A percentile compares a stretch with the other conserved stretches of the same genome.
These are phyloP conservation scores for Drosophila nannoptera DNA, from an alignment of 1,140 invertebrate species.

Conservation along the genomic window DNA sequence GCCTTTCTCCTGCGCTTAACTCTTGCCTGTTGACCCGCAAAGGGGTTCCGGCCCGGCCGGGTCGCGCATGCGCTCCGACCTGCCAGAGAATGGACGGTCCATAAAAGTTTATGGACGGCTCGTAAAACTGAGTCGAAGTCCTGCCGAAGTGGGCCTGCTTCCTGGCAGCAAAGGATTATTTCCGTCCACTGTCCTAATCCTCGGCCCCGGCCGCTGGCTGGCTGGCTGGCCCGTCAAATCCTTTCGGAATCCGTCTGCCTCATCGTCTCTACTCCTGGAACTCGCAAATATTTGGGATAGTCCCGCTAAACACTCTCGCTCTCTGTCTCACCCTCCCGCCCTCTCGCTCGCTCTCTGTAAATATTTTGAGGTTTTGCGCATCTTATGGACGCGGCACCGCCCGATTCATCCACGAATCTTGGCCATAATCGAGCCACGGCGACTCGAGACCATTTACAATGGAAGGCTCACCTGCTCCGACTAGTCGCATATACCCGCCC, in stretches of 20 bases:
- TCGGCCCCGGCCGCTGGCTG: conserved; percentile 21
- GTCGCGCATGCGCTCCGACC: conserved; percentile 48
- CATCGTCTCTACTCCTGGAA: conserved; percentile 43
- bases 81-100: conserved; percentile 65
- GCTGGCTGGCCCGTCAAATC: conserved; percentile 44
- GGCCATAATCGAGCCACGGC: conserved; percentile 55
- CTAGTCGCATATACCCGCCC: conserved; percentile 1
- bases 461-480: too few relatives aligned
- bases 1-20: conserved; percentile 62
- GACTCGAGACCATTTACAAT: conserved; percentile 49
- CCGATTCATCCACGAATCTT: conserved; percentile 24
- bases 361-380: conserved; percentile 78
- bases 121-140: conserved; percentile 53
- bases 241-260: conserved; percentile 31
- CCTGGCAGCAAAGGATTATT: conserved; percentile 77
- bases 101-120: conserved; percentile 70
- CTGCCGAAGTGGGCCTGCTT: conserved; percentile 45
- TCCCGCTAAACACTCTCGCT: conserved; percentile 32
- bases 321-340: conserved; percentile 27
- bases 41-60: conserved; percentile 60
- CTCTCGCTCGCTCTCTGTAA: conserved; percentile 39
- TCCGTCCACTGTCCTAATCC: conserved; percentile 65
- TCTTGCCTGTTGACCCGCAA: conserved; percentile 56
- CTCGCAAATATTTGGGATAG: conserved; percentile 45
- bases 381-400: conserved; percentile 62